Evolutionary conservation across 2,888 invertebrate species (phyloP), one percentile per base, ranked within the genome.

Genomic region (Drosophila aldrichi): DNA sequence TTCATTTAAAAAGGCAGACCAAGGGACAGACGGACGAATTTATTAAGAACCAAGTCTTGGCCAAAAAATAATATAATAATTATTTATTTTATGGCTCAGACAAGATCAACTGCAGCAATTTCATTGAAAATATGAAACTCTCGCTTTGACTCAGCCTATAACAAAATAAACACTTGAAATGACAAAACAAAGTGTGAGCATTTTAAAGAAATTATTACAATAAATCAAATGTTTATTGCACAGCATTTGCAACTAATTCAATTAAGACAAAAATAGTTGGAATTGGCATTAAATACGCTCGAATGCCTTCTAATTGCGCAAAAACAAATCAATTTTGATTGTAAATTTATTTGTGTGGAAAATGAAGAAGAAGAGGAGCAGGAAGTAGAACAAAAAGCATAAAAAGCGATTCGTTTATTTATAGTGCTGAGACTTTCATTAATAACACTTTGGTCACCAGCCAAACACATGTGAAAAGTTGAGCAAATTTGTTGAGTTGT

Each of bases 401-500:
- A 4, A 10, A 16, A 70, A 62, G 18, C 36, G 20, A 46, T 64
- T 57, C 48, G 63, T 59, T 60, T 59, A 40, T 60, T 64, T 55
- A 55, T 55, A 63, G 46, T 38, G 59, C 49, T 54, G 71, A 46
- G 43, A 56, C 51, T 63, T 65, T 66, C 41, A 68, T 71, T 69
- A 81, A 77, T 69, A 67, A 73, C 54, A 64, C 60, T 74, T 72
- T 57, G 62, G 55, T 49, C 56, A 43, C 46, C 29, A 36, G 52
- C 14, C 60, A 70, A 61, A 63, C 61, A 66, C 57, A 79, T 75
- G 76, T 75, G 77, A 79, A 79, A 77, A 79, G 76, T 75, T 61
- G 63, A 49, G 34, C 58, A 51, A 70, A 75, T 77, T 77, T 77
- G 76, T 80, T 67, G 18, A 77, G 55, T 67, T 75, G 70, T 70